Conservation (phyloP, 2,113 vertebrate genomes). For the Romanogobio albipinnatus region DNA sequence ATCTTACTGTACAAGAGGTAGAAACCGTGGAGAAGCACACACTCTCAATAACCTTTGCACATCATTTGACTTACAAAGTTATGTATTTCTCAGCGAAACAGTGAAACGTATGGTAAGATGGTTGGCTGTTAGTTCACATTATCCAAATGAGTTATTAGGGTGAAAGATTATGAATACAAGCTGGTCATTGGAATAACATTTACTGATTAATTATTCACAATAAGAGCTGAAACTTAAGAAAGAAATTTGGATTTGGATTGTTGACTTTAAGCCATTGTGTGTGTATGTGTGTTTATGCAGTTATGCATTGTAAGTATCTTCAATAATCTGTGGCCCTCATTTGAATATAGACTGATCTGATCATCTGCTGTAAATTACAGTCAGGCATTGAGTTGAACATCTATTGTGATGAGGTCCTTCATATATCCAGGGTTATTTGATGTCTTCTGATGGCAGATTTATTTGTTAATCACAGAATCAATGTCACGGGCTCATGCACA, state of each 20-base stretch:
- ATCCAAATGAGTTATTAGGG: not conserved
- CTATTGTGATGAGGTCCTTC: conserved; percentile 22
- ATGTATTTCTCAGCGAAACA: not conserved
- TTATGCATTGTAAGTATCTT: not conserved
- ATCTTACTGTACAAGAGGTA: conserved; percentile 99
- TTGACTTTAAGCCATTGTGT: not conserved
- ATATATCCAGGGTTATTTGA: conserved; percentile 44
- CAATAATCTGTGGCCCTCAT: not conserved
- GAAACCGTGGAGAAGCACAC: conserved; percentile 52
- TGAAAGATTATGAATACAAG: not conserved
- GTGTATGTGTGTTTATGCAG: not conserved
- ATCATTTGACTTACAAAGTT: no score
- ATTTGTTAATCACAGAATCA: conserved; percentile 56
- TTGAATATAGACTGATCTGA: conserved; percentile 10
- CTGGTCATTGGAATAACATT: not conserved
- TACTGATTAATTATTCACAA: not conserved
- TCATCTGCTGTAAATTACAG: conserved; percentile 30
- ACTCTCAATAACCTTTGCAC: not conserved
- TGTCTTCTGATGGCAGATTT: conserved; percentile 58
- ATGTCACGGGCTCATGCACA: conserved; percentile 48
- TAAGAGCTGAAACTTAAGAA: not conserved
- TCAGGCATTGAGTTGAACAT: conserved; percentile 17
- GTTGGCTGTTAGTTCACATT: not conserved
- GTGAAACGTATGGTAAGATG: not conserved
- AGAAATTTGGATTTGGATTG: not conserved